phyloP scores from a whole-genome alignment of 2,113 vertebrate genomes.

The Tor tambroides region DNA sequence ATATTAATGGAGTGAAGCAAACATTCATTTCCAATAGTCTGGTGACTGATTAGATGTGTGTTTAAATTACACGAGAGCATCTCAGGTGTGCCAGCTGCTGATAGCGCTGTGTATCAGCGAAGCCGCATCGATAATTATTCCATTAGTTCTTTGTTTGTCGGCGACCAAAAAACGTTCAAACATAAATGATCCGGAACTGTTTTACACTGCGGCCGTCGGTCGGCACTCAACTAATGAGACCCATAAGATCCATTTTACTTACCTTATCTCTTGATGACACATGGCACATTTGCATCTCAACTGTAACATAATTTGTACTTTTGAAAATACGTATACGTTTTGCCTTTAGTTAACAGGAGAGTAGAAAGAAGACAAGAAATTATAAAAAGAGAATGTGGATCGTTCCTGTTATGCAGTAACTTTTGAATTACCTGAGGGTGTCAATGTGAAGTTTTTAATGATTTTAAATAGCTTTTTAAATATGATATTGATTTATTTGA shows the following conservation, averaged over 20 bases:
- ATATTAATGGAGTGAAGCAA: slow-evolving; percentile 56
- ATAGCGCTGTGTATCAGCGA: slow-evolving; percentile 65
- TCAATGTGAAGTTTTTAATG: not conserved
- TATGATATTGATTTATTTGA: not conserved
- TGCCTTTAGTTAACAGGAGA: not conserved
- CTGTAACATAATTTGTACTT: not conserved
- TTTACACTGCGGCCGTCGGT: not conserved
- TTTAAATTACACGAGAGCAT: slow-evolving; percentile 42
- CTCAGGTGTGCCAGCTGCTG: slow-evolving; percentile 66
- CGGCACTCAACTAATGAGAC: not conserved
- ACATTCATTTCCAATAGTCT: slow-evolving; percentile 53
- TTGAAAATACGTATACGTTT: not conserved
- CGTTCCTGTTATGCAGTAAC: too few species aligned
- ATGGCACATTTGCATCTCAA: slow-evolving; percentile 3
- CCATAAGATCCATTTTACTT: not conserved
- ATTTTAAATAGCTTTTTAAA: not conserved
- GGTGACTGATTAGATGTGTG: slow-evolving; percentile 73
- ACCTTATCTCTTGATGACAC: slow-evolving; percentile 15
- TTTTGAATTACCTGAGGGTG: not conserved
- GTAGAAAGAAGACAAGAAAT: not conserved
- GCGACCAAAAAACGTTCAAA: slow-evolving; percentile 55
- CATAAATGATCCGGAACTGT: slow-evolving; percentile 50
- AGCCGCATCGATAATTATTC: slow-evolving; percentile 73
- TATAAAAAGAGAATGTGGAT: not conserved
- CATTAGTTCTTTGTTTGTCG: slow-evolving; percentile 64